Evolutionary conservation across 2,888 invertebrate genomes (phyloP), one percentile per base, ranked within the genome.

Genomic region (Lypha dubia): DNA sequence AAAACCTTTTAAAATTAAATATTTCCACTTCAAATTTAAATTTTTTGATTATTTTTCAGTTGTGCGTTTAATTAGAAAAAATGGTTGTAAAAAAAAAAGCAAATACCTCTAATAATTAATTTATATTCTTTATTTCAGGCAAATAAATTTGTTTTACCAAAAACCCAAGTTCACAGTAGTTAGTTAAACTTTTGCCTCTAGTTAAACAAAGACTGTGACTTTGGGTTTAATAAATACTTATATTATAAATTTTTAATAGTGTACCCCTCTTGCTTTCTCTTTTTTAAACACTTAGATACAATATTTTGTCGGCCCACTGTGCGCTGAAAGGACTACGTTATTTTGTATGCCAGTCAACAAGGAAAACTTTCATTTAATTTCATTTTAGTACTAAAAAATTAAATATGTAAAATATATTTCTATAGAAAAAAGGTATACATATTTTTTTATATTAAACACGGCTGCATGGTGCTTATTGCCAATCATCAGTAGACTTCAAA

Each of bases 151-250:
- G 38, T 13, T 38, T 38, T 13, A 38, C 11, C 13, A 38, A 38
- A 13, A 13, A 11, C 11, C 11, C 1, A 9, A 38, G 8, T 38
- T 38, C 8, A 38, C 11, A 5, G 35, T 38, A 9, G 35, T 35
- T 35, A 9, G 2, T 28, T 35, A 35, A 35, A 35, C 35, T 28
- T 28, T 28, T n/a, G n/a, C n/a, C 11, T 3, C 35, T 6, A 7
- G 35, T 38, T 7, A 38, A 38, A 11, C 35, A 3, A 7, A 38
- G 35, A 24, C 13, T 24, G 11, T 22, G 11, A 3, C n/a, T n/a
- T n/a, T n/a, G n/a, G n/a, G 15, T n/a, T 51, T 53, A 53, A 53
- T 53, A 53, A 53, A 53, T 51, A 51, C 22, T 51, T 9, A 22
- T 51, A n/a, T 51, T 20, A 20, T 1, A 24, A 2, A 24, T 6